phyloP scores from a whole-genome alignment of 2,113 vertebrate genomes.

The Thymallus thymallus region DNA sequence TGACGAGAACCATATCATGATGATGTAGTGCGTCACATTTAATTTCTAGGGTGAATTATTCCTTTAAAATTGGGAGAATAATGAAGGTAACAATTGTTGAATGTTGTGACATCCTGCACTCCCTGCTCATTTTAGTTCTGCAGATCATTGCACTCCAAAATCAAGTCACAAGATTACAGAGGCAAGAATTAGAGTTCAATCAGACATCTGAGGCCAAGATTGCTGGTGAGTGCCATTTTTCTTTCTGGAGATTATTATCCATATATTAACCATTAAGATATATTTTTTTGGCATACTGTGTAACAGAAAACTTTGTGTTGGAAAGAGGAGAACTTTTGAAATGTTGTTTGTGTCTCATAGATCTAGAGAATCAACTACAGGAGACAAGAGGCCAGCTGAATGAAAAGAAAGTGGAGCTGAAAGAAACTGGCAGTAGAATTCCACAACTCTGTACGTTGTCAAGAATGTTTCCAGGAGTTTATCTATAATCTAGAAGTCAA shows the following conservation, averaged over 20 bases:
- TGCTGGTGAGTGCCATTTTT: constrained; percentile 29
- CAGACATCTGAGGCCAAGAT: constrained; percentile 14
- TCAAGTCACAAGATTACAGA: constrained; percentile 38
- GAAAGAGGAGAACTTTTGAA: background rate
- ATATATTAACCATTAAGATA: background rate
- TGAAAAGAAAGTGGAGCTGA: background rate
- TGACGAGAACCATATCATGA: too few relatives aligned
- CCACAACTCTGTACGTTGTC: constrained; percentile 37
- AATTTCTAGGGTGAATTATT: too few relatives aligned
- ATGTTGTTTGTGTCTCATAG: constrained; percentile 17
- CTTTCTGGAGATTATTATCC: background rate
- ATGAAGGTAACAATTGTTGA: background rate
- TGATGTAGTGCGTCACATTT: too few relatives aligned
- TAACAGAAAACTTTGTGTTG: too few relatives aligned
- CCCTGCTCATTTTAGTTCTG: constrained; percentile 30
- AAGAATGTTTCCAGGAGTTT: too few relatives aligned
- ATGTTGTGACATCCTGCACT: background rate
- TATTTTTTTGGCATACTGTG: too few relatives aligned
- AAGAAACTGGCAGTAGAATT: background rate
- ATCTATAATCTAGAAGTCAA: too few relatives aligned
- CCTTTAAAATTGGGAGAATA: background rate
- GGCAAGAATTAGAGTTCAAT: background rate
- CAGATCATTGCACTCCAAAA: constrained; percentile 29
- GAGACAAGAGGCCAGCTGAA: constrained; percentile 19
- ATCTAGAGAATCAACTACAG: constrained; percentile 36